Percentiles rank a stretch among this genome's conserved stretches.
These are phyloP conservation scores for Clistopyga incitator DNA, from an alignment of 2,888 invertebrate species.

Conservation along the genomic window DNA sequence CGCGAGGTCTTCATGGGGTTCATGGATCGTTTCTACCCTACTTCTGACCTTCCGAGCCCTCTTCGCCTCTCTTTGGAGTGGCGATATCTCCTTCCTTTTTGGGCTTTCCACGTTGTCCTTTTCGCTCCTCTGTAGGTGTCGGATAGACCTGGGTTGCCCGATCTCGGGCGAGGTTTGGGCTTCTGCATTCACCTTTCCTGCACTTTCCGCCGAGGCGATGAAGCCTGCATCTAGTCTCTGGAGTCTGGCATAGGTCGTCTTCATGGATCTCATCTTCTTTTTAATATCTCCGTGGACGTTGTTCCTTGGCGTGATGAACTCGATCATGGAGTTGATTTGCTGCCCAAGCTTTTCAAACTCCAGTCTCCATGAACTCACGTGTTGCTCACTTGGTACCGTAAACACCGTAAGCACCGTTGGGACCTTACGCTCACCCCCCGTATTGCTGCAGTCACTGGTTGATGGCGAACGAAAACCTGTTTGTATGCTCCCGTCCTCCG, in stretches of 20 bases:
- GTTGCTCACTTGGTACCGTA: not conserved
- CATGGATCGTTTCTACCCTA: not conserved
- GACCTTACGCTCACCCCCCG: not conserved
- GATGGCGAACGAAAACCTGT: not conserved
- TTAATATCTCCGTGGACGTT: conserved; percentile 7
- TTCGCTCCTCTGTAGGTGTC: not conserved
- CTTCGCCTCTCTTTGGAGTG: not conserved
- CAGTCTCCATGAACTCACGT: conserved; percentile 12
- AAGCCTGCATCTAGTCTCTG: conserved; percentile 19
- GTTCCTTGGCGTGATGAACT: conserved; percentile 6
- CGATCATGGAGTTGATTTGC: conserved; percentile 23
- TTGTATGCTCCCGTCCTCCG: conserved; percentile 80
- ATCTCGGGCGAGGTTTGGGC: conserved; percentile 1
- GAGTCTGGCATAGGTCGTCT: conserved; percentile 14
- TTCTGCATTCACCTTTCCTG: conserved; percentile 1
- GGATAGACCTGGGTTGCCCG: conserved; percentile 7
- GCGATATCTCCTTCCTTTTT: conserved; percentile 10
- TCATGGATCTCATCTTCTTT: conserved; percentile 11
- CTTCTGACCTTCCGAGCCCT: not conserved
- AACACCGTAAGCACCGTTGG: not conserved
- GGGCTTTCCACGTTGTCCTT: conserved; percentile 4
- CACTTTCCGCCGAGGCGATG: conserved; percentile 4
- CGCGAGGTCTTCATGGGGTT: not conserved
- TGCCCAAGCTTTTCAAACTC: conserved; percentile 14
- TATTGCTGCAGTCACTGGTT: not conserved